Conservation (phyloP, 2,113 vertebrate species). For the Neomonachus schauinslandi region DNA sequence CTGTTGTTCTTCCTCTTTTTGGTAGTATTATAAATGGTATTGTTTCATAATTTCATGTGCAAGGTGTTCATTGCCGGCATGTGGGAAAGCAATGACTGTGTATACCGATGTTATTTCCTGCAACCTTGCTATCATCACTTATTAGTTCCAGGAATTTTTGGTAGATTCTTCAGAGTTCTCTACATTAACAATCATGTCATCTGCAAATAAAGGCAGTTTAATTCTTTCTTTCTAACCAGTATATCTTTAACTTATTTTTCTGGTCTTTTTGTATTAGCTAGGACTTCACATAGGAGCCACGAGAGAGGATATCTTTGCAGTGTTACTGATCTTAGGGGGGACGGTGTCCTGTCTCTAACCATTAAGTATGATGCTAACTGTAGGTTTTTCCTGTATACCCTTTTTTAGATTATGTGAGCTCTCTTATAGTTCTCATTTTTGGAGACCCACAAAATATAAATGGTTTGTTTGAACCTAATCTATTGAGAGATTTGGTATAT, state of each 20-base stretch:
- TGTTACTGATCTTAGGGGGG: background rate
- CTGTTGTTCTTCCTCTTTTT: background rate
- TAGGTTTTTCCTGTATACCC: background rate
- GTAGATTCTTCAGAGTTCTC: background rate
- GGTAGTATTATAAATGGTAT: background rate
- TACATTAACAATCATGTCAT: background rate
- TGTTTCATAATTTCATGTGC: background rate
- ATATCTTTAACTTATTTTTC: conserved; percentile 54
- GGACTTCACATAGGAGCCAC: background rate
- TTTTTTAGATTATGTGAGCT: background rate
- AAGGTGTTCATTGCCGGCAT: background rate
- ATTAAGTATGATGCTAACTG: background rate
- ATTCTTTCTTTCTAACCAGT: background rate
- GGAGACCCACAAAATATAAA: background rate
- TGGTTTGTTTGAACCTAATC: background rate
- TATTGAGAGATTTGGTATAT: background rate
- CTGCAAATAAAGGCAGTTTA: background rate
- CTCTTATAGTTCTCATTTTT: background rate
- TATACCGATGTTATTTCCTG: background rate
- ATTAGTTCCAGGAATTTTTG: background rate
- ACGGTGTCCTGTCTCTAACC: background rate
- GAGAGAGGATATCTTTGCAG: background rate
- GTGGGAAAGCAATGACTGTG: background rate
- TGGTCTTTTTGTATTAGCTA: conserved; percentile 54
- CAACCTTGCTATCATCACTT: background rate